These are phyloP conservation scores for Aspidiotus destructor DNA, from an alignment of 2,888 invertebrate species.

Conservation along the genomic window DNA sequence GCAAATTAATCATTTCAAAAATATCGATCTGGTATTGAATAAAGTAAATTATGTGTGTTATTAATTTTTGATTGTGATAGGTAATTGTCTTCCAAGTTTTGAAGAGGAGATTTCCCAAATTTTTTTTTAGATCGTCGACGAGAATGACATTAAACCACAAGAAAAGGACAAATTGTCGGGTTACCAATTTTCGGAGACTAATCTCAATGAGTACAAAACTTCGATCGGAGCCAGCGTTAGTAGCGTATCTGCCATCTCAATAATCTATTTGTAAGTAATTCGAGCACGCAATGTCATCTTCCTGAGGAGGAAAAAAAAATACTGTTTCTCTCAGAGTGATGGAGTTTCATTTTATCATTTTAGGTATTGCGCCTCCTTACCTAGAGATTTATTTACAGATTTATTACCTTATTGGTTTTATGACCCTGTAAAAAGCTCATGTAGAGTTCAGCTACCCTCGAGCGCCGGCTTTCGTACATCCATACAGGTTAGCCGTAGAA, in stretches of 20 bases:
- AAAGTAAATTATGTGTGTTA: too few species aligned
- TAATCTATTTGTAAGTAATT: slow-evolving; percentile 4
- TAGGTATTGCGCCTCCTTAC: slow-evolving; percentile 66
- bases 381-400: slow-evolving; percentile 67
- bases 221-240: neutral
- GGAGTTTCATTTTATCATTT: neutral
- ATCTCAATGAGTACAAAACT: neutral
- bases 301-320: neutral
- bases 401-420: slow-evolving; percentile 50
- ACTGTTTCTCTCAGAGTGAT: neutral
- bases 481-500: neutral
- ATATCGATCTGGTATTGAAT: too few species aligned
- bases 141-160: neutral
- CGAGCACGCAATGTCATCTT: neutral
- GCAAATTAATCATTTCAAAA: too few species aligned
- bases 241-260: slow-evolving; percentile 3
- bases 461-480: slow-evolving; percentile 58
- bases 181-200: too few species aligned
- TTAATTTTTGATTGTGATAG: too few species aligned
- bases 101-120: too few species aligned
- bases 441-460: slow-evolving; percentile 62
- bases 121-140: slow-evolving; percentile 1
- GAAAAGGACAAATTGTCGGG: slow-evolving; percentile 2
- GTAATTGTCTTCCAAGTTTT: too few species aligned
- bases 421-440: slow-evolving; percentile 38